These are phyloP conservation scores for Apomyelois bistriatella DNA, from an alignment of 2,888 invertebrate species.

Conservation along the genomic window DNA sequence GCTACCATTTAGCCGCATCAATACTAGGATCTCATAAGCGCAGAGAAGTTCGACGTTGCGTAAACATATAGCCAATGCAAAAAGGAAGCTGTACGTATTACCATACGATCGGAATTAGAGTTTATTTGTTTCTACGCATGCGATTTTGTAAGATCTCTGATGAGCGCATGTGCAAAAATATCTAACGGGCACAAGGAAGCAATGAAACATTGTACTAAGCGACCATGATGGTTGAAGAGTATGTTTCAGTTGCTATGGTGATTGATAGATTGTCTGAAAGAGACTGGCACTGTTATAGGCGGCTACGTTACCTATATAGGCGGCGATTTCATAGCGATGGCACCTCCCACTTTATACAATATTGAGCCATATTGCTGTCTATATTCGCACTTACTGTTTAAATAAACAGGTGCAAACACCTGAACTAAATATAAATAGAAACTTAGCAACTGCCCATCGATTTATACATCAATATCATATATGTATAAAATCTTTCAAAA, in stretches of 20 bases:
- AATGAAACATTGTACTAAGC: background rate
- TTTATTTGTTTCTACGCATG: background rate
- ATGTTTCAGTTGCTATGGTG: background rate
- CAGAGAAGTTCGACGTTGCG: background rate
- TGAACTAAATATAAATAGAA: too few species aligned
- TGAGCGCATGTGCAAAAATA: constrained; percentile 13
- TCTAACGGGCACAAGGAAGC: constrained; percentile 8
- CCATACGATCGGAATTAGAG: background rate
- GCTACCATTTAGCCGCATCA: constrained; percentile 18
- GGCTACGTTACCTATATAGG: too few species aligned
- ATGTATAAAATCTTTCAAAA: too few species aligned
- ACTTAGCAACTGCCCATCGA: too few species aligned
- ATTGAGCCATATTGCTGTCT: background rate
- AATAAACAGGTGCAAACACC: too few species aligned
- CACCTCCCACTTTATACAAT: too few species aligned
- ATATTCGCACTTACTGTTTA: background rate
- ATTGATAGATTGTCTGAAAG: background rate
- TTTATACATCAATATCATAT: too few species aligned
- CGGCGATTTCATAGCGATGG: too few species aligned
- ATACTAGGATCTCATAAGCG: constrained; percentile 25
- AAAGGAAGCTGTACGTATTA: background rate
- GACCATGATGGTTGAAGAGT: background rate
- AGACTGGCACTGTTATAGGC: background rate
- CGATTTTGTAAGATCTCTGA: background rate
- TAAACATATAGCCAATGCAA: background rate